Evolutionary conservation across 2,113 vertebrate species (phyloP).

Genomic region (Elephantulus edwardii): DNA sequence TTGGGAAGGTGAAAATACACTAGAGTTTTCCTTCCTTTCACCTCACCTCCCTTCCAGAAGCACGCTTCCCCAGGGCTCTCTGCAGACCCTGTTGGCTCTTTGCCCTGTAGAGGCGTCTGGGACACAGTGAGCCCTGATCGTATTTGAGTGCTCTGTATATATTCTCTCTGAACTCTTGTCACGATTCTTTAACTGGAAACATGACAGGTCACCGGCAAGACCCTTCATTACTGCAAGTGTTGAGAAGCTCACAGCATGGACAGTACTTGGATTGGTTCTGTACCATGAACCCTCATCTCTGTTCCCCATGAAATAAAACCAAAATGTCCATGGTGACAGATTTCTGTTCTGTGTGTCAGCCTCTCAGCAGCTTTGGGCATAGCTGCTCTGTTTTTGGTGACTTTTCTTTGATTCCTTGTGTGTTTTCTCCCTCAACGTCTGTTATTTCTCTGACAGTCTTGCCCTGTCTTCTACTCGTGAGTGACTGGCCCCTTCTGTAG

Average conservation of each 20-base stretch:
- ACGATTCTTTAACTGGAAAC: not conserved
- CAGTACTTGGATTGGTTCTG: not conserved
- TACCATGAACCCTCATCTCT: not conserved
- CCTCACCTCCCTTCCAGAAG: not conserved
- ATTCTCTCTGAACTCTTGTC: not conserved
- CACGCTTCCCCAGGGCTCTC: not conserved
- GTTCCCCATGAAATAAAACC: not conserved
- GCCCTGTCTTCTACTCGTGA: not conserved
- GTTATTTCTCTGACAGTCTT: not conserved
- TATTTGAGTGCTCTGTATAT: rapidly evolving
- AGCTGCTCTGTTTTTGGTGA: not conserved
- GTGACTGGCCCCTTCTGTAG: not conserved
- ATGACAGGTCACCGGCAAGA: not conserved
- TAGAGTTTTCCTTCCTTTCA: not conserved
- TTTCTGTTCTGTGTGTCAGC: not conserved
- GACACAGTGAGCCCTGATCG: not conserved
- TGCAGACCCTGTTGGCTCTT: not conserved
- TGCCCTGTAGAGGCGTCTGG: not conserved
- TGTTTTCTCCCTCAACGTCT: not conserved
- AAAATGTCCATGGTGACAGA: not conserved
- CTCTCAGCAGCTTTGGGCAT: not conserved
- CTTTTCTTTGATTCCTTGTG: not conserved
- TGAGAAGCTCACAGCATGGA: not conserved
- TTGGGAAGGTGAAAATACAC: not conserved
- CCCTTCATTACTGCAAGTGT: not conserved